Conservation (phyloP, 2,113 vertebrate species). For the Microcebus jonahi region DNA sequence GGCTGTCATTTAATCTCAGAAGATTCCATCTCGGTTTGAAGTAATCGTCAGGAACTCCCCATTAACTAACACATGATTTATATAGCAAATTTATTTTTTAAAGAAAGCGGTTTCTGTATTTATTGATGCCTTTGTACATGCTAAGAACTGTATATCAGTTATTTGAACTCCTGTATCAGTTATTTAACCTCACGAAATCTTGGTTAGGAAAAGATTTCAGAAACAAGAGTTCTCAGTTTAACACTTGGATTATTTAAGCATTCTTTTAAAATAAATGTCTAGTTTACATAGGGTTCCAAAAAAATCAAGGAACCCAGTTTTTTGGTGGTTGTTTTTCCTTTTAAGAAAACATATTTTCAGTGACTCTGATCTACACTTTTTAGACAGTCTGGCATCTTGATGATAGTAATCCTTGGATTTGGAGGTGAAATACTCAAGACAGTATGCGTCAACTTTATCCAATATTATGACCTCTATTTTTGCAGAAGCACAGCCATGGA, state of each 20-base stretch:
- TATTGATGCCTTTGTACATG: background rate
- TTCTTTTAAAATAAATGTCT: background rate
- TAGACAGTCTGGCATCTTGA: background rate
- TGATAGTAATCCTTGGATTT: background rate
- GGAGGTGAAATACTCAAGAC: background rate
- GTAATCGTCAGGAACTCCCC: background rate
- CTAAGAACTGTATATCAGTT: background rate
- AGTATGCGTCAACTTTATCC: background rate
- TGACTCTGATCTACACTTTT: background rate
- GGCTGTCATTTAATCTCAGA: background rate
- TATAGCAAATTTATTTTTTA: background rate
- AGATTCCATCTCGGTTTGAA: background rate
- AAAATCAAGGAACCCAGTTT: background rate
- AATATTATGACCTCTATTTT: background rate
- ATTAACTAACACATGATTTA: background rate
- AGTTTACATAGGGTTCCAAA: background rate
- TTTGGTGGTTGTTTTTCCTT: background rate
- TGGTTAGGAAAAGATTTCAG: background rate
- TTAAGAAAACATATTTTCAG: background rate
- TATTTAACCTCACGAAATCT: background rate
- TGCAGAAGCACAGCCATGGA: background rate
- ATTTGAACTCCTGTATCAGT: background rate
- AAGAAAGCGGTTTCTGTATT: background rate
- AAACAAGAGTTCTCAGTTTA: background rate
- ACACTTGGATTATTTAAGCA: background rate